These are phyloP conservation scores for Folsomia manolachei DNA, from an alignment of 2,888 invertebrate species.

Conservation along the genomic window DNA sequence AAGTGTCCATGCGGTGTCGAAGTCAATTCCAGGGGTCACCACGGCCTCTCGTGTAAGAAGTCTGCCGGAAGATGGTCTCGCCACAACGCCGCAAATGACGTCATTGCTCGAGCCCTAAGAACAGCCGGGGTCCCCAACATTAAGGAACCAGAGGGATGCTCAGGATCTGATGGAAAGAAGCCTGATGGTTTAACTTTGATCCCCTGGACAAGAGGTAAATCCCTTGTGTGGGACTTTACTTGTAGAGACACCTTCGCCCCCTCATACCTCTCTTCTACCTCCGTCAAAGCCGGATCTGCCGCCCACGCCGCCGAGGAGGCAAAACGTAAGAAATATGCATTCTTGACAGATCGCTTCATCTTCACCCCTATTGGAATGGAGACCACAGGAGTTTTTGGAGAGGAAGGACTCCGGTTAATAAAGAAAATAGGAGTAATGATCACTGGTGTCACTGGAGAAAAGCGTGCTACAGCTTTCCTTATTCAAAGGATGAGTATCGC, in stretches of 20 bases:
- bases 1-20: neutral
- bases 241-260: slow-evolving; percentile 6
- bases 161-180: no score
- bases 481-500: no score
- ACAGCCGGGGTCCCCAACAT: no score
- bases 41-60: no score
- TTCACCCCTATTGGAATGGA: slow-evolving; percentile 15
- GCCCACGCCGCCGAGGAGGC: neutral
- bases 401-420: neutral
- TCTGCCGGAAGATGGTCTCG: no score
- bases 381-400: slow-evolving; percentile 14
- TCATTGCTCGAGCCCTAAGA: no score
- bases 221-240: slow-evolving; percentile 19
- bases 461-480: no score
- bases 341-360: neutral
- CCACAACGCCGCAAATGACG: no score
- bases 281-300: neutral
- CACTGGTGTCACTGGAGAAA: neutral
- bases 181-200: slow-evolving; percentile 15
- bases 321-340: slow-evolving; percentile 13
- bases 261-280: neutral
- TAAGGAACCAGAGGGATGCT: no score
- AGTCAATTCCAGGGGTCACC: no score
- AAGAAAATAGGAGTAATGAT: neutral
- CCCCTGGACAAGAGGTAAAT: slow-evolving; percentile 16